Percentiles rank a stretch among this genome's conserved stretches.
These are phyloP conservation scores for Cinclus mexicanus DNA, from an alignment of 2,113 vertebrate genomes.

Conservation along the genomic window DNA sequence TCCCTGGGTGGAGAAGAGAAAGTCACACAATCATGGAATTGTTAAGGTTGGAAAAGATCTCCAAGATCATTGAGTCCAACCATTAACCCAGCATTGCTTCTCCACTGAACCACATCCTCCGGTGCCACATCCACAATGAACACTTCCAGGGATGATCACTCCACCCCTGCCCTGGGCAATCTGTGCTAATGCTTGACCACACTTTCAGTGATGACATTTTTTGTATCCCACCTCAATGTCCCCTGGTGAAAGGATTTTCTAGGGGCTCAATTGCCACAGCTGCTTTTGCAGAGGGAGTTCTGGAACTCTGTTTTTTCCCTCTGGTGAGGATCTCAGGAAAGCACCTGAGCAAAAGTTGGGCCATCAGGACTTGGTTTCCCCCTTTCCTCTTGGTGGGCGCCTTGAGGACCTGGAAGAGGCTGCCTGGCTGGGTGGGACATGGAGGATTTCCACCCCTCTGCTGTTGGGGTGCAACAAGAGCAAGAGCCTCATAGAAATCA, in stretches of 20 bases:
- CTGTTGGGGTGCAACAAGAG: background rate
- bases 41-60: background rate
- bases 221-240: rapidly evolving
- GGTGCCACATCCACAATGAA: background rate
- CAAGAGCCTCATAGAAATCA: background rate
- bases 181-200: background rate
- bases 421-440: background rate
- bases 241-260: background rate
- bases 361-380: background rate
- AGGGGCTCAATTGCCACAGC: too few relatives aligned
- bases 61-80: background rate
- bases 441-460: background rate
- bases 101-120: background rate
- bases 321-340: background rate
- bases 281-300: background rate
- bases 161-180: background rate
- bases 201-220: background rate
- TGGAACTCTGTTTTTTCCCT: background rate
- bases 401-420: background rate
- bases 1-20: background rate
- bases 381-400: background rate
- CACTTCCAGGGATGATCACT: background rate
- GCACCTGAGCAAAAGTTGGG: background rate
- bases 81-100: background rate
- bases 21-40: background rate